Evolutionary conservation across 1,140 invertebrate genomes (phyloP).

Genomic region (Drosophila pseudoananassae): DNA sequence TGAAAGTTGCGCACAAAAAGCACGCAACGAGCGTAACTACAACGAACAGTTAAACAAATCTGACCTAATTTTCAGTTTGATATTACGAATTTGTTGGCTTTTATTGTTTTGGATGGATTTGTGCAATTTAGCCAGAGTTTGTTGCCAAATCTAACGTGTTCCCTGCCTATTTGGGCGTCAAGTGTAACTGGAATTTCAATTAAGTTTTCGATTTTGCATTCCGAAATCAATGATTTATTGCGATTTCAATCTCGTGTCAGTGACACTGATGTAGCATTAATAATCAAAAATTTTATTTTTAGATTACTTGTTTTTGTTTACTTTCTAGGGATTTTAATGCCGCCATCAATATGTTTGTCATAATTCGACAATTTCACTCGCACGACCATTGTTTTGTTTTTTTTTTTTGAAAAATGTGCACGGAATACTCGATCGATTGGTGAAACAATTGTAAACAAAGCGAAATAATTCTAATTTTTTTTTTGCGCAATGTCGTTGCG

Average conservation of each 20-base stretch:
- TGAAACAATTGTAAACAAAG: slow-evolving; percentile 39
- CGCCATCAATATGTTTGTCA: slow-evolving; percentile 59
- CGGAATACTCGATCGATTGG: slow-evolving; percentile 31
- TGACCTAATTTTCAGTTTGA: slow-evolving; percentile 69
- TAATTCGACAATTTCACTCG: slow-evolving; percentile 58
- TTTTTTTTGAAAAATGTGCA: slow-evolving; percentile 37
- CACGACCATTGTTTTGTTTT: slow-evolving; percentile 25
- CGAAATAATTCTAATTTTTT: slow-evolving; percentile 42
- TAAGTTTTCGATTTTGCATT: slow-evolving; percentile 13
- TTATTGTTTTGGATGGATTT: slow-evolving; percentile 34
- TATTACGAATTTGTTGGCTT: slow-evolving; percentile 54
- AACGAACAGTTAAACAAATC: slow-evolving; percentile 39
- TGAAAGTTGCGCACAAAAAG: slow-evolving; percentile 60
- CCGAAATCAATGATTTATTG: slow-evolving; percentile 9
- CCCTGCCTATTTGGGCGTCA: slow-evolving; percentile 7
- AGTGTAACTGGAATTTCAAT: slow-evolving; percentile 38
- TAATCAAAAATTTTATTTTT: slow-evolving; percentile 31
- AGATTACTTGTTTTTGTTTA: slow-evolving; percentile 56
- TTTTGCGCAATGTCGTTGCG: slow-evolving; percentile 51
- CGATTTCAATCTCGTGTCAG: slow-evolving; percentile 30
- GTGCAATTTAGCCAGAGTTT: slow-evolving; percentile 26
- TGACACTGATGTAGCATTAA: slow-evolving; percentile 53
- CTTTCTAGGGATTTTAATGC: slow-evolving; percentile 48
- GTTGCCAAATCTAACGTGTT: slow-evolving; percentile 44
- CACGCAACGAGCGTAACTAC: slow-evolving; percentile 71